Conservation (phyloP, 2,888 invertebrate species). For the Cryptocephalus primarius region DNA sequence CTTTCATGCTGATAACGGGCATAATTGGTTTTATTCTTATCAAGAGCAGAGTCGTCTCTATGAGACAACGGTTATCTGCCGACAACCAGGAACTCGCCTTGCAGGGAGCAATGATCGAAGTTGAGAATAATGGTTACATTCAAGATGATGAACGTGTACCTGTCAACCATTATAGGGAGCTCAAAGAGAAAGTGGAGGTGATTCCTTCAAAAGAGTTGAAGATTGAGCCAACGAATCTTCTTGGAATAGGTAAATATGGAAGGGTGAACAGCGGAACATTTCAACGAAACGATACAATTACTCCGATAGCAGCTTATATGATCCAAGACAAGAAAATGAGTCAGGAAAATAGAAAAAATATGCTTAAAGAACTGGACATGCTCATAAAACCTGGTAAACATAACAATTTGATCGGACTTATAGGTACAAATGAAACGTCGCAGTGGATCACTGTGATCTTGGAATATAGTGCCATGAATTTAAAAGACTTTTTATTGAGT, state of each 20-base stretch:
- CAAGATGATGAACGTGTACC: conserved; percentile 54
- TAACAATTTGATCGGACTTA: conserved; percentile 59
- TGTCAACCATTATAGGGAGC: conserved; percentile 59
- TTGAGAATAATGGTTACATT: conserved; percentile 69
- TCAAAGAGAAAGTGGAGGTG: conserved; percentile 66
- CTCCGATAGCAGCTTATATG: conserved; percentile 51
- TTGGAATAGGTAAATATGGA: conserved; percentile 69
- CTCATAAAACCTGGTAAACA: conserved; percentile 59
- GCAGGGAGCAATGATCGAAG: conserved; percentile 69
- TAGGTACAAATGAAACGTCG: conserved; percentile 70
- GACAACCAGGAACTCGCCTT: conserved; percentile 60
- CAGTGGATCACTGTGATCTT: conserved; percentile 64
- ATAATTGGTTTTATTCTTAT: conserved; percentile 53
- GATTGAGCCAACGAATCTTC: conserved; percentile 52
- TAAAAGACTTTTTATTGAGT: conserved; percentile 60
- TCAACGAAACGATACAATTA: conserved; percentile 47
- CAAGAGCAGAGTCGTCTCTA: conserved; percentile 38
- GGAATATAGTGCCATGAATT: conserved; percentile 53
- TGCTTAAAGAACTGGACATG: conserved; percentile 61
- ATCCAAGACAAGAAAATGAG: conserved; percentile 46
- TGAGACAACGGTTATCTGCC: conserved; percentile 36
- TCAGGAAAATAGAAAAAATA: conserved; percentile 26
- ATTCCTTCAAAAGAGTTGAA: conserved; percentile 62
- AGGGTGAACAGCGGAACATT: conserved; percentile 63
- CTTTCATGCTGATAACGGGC: conserved; percentile 51